phyloP scores from a whole-genome alignment of 2,113 vertebrate species.

The Xiphophorus maculatus region DNA sequence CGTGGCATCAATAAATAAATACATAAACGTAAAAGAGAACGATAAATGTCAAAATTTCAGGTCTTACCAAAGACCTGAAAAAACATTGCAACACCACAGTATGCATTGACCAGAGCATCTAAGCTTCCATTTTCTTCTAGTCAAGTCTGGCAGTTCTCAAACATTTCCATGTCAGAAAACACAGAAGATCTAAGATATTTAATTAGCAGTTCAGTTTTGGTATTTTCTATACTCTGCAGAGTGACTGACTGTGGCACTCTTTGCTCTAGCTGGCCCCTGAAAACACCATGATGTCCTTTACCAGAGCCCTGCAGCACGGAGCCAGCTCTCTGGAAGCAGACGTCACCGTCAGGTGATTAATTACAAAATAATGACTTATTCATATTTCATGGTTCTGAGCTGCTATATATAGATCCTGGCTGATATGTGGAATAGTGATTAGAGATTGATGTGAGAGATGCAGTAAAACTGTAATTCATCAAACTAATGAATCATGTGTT shows the following conservation, averaged over 20 bases:
- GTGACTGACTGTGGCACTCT: slow-evolving; percentile 19
- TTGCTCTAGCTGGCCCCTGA: slow-evolving; percentile 89
- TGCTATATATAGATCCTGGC: slow-evolving; percentile 10
- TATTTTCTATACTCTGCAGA: neutral
- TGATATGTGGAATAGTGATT: neutral
- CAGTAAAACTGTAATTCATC: neutral
- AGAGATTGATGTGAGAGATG: slow-evolving; percentile 2
- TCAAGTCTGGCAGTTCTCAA: too few species aligned
- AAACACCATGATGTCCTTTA: slow-evolving; percentile 95
- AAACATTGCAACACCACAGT: too few species aligned
- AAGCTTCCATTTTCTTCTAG: too few species aligned
- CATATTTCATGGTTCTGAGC: slow-evolving; percentile 13
- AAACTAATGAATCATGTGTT: too few species aligned
- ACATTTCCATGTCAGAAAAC: too few species aligned
- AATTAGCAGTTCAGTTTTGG: too few species aligned
- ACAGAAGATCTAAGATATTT: too few species aligned
- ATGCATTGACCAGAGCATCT: too few species aligned
- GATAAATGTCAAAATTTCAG: too few species aligned
- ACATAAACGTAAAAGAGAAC: too few species aligned
- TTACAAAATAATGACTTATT: slow-evolving; percentile 4
- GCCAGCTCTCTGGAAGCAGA: slow-evolving; percentile 88
- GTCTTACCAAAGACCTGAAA: too few species aligned
- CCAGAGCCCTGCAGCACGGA: slow-evolving; percentile 89
- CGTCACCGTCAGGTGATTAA: slow-evolving; percentile 86
- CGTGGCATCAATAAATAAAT: too few species aligned